phyloP scores from a whole-genome alignment of 2,113 vertebrate genomes.

The Pseudorasbora parva region DNA sequence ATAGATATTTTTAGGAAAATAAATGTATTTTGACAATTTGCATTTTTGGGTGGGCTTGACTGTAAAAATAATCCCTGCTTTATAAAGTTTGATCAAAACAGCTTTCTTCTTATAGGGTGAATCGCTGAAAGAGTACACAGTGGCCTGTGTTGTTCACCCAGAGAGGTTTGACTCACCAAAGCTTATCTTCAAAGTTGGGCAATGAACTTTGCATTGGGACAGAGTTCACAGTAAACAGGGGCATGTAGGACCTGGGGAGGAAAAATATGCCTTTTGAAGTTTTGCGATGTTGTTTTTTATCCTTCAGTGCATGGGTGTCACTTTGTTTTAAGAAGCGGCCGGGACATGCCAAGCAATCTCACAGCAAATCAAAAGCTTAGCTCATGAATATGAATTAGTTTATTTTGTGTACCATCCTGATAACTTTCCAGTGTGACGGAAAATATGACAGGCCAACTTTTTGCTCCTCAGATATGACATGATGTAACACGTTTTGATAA shows the following conservation, averaged over 20 bases:
- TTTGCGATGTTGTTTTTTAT: neutral
- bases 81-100: neutral
- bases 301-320: neutral
- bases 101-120: neutral
- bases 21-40: neutral
- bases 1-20: neutral
- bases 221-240: slow-evolving; percentile 51
- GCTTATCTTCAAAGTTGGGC: slow-evolving; percentile 53
- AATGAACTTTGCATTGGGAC: slow-evolving; percentile 45
- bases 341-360: neutral
- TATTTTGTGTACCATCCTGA: neutral
- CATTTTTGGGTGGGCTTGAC: neutral
- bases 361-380: neutral
- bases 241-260: neutral
- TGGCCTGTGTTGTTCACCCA: slow-evolving; percentile 38
- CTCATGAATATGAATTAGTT: neutral
- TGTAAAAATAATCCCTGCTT: neutral
- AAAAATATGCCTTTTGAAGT: slow-evolving; percentile 39
- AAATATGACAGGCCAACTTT: neutral
- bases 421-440: neutral
- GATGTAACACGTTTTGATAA: neutral
- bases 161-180: slow-evolving; percentile 32
- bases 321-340: neutral
- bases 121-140: slow-evolving; percentile 13
- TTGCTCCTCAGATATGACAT: neutral